A percentile compares a stretch with the other conserved stretches of the same genome.
Evolutionary conservation across 2,797 vertebrate species (phyloP).

Genomic region (Myotis daubentonii): DNA sequence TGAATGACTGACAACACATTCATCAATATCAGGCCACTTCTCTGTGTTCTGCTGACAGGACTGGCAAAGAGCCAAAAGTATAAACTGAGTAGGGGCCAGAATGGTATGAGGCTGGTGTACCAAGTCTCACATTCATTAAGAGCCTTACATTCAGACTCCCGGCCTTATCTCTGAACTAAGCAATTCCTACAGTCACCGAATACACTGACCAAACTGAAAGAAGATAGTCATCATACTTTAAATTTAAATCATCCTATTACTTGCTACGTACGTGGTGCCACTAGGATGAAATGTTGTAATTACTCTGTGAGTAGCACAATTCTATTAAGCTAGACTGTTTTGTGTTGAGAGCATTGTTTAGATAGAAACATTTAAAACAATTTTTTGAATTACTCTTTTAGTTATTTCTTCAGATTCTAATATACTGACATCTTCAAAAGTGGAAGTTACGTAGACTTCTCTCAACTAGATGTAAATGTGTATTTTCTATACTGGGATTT

Average conservation of each 20-base stretch:
- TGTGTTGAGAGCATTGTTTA: neutral
- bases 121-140: neutral
- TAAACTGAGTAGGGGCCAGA: neutral
- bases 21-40: neutral
- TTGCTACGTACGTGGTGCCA: neutral
- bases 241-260: neutral
- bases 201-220: neutral
- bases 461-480: neutral
- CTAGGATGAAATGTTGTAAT: neutral
- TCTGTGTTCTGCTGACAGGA: conserved; percentile 31
- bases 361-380: neutral
- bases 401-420: conserved; percentile 48
- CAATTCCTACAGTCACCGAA: neutral
- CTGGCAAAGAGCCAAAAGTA: neutral
- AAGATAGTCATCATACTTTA: neutral
- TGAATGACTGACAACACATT: conserved; percentile 7
- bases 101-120: neutral
- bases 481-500: neutral
- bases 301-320: neutral
- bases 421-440: conserved; percentile 34
- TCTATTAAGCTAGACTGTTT: neutral
- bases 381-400: neutral
- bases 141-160: neutral
- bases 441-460: neutral
- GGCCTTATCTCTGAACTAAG: conserved; percentile 2